Evolutionary conservation across 1,140 invertebrate genomes (phyloP), one percentile per base, ranked within the genome.

Genomic region (Batillaria attramentaria): DNA sequence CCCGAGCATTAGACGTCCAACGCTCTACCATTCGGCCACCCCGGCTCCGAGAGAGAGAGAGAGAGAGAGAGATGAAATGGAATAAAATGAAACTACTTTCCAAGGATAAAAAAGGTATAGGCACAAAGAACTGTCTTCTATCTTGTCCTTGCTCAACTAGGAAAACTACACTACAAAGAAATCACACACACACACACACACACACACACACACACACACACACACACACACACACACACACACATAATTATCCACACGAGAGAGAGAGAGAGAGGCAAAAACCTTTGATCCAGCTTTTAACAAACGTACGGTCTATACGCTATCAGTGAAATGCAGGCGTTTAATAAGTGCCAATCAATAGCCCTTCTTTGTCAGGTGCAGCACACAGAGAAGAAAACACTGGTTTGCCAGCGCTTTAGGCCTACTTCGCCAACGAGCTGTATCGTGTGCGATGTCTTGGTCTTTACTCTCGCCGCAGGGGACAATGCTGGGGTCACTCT

Each of bases 131-230:
- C n/a, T n/a, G 31, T 33, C 24, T 50, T 35, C 33, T 57, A 68
- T 28, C 46, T 20, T 8, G 6, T 50, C n/a, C 46, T 28, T 8
- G 13, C 20, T 16, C 33, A 20, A 8, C 3, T 28, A 5, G 37
- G 62, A 18, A 5, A 28, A 35, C 16, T 28, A 28, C n/a, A 6
- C 31, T 33, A 13, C 16, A 35, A 33, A 13, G 31, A 18, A 50
- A 4, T 50, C 20, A 54, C 60, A 69, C 41, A 80, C 60, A 77
- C 43, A 80, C 79, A 80, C 31, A 76, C 79, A 80, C 31, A 80
- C 72, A 74, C n/a, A 75, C 35, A 75, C 35, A 79, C 54, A 75
- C 42, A 43, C 50, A 79, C n/a, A 79, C 57, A 75, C 33, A 79
- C 50, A 75, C 35, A 79, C 70, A 74, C 37, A 79, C 54, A 79